Base-by-base conservation (phyloP, 2,797 vertebrate species). In the Cuniculus paca region DNA sequence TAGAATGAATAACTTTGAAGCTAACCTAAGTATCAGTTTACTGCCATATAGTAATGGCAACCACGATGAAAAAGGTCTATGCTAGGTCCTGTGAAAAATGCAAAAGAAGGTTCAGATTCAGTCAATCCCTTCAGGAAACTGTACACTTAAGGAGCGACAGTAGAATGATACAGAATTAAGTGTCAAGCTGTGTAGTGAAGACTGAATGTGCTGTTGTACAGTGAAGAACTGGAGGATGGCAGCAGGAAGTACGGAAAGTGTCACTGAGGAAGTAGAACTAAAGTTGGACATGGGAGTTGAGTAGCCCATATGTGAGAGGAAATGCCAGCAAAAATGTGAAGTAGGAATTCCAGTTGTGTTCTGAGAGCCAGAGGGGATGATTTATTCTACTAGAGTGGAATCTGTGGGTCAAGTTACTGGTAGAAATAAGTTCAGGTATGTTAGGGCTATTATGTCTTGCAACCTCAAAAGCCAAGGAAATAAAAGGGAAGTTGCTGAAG, bases 391-490 rank as follows among this genome's bases (percentile, higher is more conserved):
- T 12, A 60, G 31, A 54, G 48, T 63, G 48, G 58, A 86, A 11
- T 39, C 45, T 42, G 6, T 4, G 34, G 48, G 45, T 70, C 16
- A 50, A 45, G 52, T 72, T 78, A 52, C 68, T 58, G 28, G 54
- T n/a, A 36, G 78, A 80, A 80, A 79, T 75, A 39, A 88, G 63
- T 28, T 88, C 36, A 58, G 20, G 34, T 22, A 39, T 52, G 39
- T 50, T 50, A 82, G 39, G 58, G 10, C 17, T 63, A 2, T 2
- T 36, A 1, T 1, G 48, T 20, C 36, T 52, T 42, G 31, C n/a
- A 70, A 56, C 39, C 26, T 58, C 31, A 68, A 87, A 81, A 85
- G 48, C n/a, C 65, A 91, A 48, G n/a, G n/a, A 90, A 74, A 50
- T n/a, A 79, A 85, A 65, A 68, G 63, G 14, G n/a, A 70, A 88